Evolutionary conservation across 2,113 vertebrate species (phyloP).

Genomic region (Eclectus roratus): DNA sequence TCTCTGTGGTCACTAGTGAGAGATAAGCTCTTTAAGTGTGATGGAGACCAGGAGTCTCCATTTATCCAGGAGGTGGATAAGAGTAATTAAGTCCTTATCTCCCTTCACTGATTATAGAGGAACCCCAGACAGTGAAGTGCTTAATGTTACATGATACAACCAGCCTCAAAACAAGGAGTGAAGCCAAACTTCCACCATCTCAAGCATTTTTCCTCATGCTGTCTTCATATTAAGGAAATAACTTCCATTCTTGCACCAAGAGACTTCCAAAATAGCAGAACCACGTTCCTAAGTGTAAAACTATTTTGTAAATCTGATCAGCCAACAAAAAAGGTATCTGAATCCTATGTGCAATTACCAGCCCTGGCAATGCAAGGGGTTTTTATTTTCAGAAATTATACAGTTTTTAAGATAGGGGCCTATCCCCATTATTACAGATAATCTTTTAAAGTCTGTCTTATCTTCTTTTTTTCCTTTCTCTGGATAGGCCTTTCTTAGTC

Average conservation of each 20-base stretch:
- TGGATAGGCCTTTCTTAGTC: neutral
- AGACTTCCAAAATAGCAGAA: conserved; percentile 46
- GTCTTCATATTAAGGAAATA: conserved; percentile 39
- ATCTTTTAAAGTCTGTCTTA: neutral
- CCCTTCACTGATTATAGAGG: neutral
- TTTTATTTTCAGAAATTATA: neutral
- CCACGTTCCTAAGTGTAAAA: neutral
- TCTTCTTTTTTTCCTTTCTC: neutral
- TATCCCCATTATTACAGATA: neutral
- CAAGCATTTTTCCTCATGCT: neutral
- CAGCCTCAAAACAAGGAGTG: neutral
- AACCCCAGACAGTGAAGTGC: neutral
- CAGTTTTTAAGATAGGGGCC: neutral
- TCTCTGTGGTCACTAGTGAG: neutral
- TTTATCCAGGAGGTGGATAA: neutral
- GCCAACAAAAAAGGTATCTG: neutral
- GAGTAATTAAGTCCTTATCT: neutral
- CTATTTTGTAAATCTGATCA: neutral
- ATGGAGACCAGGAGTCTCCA: neutral
- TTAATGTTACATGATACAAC: neutral
- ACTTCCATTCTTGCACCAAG: conserved; percentile 35
- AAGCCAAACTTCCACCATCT: neutral
- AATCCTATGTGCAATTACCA: neutral
- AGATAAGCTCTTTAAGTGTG: conserved; percentile 20
- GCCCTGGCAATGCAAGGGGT: neutral